Conservation (phyloP, 2,888 invertebrate genomes). For the Bembecia ichneumoniformis region DNA sequence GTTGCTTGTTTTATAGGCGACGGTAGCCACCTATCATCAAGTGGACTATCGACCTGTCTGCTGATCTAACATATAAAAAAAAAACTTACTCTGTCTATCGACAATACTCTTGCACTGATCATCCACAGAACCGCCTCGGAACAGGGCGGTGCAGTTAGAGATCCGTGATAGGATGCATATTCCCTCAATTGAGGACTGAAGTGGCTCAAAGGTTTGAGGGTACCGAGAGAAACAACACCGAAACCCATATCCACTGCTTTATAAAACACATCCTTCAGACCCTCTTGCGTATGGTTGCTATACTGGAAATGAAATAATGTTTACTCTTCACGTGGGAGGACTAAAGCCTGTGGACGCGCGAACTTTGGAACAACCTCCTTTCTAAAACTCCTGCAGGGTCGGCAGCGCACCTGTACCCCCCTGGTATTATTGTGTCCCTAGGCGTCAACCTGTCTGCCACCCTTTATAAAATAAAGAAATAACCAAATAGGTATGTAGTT, state of each 20-base stretch:
- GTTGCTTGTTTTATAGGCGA: no score
- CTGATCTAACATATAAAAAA: background rate
- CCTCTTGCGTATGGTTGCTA: conserved; percentile 29
- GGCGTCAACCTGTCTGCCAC: no score
- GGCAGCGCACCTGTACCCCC: no score
- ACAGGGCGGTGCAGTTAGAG: conserved; percentile 45
- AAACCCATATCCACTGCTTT: conserved; percentile 5
- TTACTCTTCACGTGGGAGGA: background rate
- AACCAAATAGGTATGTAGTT: no score
- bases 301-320: conserved; percentile 24
- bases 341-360: no score
- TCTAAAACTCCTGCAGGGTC: no score
- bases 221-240: conserved; percentile 9
- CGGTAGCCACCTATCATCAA: no score
- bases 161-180: conserved; percentile 50
- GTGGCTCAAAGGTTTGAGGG: conserved; percentile 17
- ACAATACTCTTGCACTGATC: conserved; percentile 32
- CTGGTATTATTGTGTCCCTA: no score
- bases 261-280: conserved; percentile 24
- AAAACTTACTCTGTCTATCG: conserved; percentile 34
- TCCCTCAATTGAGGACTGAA: conserved; percentile 40
- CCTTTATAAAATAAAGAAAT: no score
- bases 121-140: conserved; percentile 49
- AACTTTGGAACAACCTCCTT: no score
- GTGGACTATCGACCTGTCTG: no score